Conservation (phyloP, 1,140 invertebrate species). For the Pachypeltis micranthus region DNA sequence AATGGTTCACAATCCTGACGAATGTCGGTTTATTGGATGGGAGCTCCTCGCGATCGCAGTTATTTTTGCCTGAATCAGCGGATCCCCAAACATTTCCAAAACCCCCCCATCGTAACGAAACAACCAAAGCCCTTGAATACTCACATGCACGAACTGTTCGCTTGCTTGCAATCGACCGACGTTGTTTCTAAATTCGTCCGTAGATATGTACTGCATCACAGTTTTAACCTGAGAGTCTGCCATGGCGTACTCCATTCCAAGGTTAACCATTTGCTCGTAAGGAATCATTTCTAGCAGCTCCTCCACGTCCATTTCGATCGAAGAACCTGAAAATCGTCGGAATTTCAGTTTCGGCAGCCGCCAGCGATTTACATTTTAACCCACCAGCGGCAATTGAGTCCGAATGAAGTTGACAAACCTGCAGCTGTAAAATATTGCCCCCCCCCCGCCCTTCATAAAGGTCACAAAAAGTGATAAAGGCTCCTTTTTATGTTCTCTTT, state of each 20-base stretch:
- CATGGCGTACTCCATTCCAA: conserved; percentile 21
- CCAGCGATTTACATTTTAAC: neutral
- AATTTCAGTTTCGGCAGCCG: neutral
- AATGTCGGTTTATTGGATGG: too few species aligned
- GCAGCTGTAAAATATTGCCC: neutral
- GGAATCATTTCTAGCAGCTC: conserved; percentile 22
- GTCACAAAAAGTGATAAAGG: neutral
- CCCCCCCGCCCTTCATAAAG: neutral
- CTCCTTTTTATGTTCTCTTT: neutral
- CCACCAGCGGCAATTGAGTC: neutral
- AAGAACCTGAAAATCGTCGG: neutral
- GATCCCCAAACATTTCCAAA: too few species aligned
- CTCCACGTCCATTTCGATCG: conserved; percentile 16
- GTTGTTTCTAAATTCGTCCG: conserved; percentile 18
- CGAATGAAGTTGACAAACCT: neutral
- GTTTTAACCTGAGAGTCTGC: conserved; percentile 16
- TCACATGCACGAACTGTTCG: conserved; percentile 16
- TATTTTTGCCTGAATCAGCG: too few species aligned
- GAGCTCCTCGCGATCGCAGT: too few species aligned
- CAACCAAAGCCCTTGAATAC: too few species aligned
- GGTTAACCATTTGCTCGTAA: conserved; percentile 16
- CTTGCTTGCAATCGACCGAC: conserved; percentile 12
- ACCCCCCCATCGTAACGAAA: too few species aligned
- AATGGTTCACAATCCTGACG: too few species aligned
- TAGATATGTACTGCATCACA: conserved; percentile 18